phyloP scores from a whole-genome alignment of 2,797 vertebrate genomes.

The Diceros bicornis region DNA sequence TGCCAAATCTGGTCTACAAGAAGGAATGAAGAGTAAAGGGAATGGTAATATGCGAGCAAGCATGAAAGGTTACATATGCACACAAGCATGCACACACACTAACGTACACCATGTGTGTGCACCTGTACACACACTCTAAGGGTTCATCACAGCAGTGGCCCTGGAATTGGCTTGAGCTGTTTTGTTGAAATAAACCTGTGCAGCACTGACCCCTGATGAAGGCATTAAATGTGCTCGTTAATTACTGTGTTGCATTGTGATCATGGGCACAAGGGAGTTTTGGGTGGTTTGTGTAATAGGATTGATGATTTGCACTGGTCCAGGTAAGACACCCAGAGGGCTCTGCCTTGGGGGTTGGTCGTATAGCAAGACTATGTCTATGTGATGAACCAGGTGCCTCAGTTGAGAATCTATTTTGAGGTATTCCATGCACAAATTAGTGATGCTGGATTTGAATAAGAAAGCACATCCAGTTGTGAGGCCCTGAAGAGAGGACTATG shows the following conservation, averaged over 20 bases:
- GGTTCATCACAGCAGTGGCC: not conserved
- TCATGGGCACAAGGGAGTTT: no score
- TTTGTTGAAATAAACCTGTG: not conserved
- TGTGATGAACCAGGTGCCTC: not conserved
- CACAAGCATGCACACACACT: not conserved
- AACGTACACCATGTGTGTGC: not conserved
- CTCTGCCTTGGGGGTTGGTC: not conserved
- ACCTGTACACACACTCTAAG: not conserved
- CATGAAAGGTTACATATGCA: not conserved
- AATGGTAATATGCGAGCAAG: not conserved
- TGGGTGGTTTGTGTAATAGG: not conserved
- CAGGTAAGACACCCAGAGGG: not conserved
- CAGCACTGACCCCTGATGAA: not conserved
- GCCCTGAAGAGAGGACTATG: not conserved
- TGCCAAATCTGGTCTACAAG: not conserved
- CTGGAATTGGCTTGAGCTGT: not conserved
- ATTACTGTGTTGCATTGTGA: not conserved
- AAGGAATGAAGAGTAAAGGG: not conserved
- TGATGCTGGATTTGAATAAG: not conserved
- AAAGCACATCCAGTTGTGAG: not conserved
- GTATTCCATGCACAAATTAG: not conserved
- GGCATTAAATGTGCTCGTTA: fast-evolving
- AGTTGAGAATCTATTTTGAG: not conserved
- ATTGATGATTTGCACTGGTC: not conserved
- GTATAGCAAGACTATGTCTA: not conserved